phyloP scores from a whole-genome alignment of 2,797 vertebrate species.

The Sebastes oblongus region DNA sequence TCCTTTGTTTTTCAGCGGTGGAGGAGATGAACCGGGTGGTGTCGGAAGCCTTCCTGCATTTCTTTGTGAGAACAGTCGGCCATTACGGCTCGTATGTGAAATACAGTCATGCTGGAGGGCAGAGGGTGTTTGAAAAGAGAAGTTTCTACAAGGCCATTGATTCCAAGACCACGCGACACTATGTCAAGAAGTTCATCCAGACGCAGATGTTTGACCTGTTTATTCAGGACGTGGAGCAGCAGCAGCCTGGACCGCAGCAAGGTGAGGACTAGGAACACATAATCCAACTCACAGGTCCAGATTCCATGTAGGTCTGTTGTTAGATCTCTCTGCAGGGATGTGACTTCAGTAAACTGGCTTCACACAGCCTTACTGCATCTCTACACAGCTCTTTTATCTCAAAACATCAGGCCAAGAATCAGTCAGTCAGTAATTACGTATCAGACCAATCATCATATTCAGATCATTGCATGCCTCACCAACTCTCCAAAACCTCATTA shows the following conservation, averaged over 20 bases:
- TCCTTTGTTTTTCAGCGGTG: constrained; percentile 69
- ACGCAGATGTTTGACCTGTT: constrained; percentile 96
- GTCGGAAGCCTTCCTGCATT: constrained; percentile 89
- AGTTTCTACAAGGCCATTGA: constrained; percentile 87
- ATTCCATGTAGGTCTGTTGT: not conserved
- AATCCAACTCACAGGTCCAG: not conserved
- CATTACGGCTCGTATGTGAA: constrained; percentile 87
- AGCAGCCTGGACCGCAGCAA: constrained; percentile 84
- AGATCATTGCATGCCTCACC: not conserved
- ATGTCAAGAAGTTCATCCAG: constrained; percentile 91
- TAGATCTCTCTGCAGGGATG: not conserved
- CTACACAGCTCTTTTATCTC: not conserved
- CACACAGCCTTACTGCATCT: not conserved
- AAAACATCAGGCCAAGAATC: not conserved
- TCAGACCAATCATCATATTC: not conserved
- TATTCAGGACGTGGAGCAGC: constrained; percentile 92
- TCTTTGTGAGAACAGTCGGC: constrained; percentile 90
- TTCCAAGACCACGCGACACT: constrained; percentile 85
- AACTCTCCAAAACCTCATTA: not conserved
- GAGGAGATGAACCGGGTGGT: constrained; percentile 90
- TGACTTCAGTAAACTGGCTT: not conserved
- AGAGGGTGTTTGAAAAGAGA: constrained; percentile 83
- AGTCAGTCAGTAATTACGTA: not conserved
- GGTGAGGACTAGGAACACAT: constrained; percentile 71
- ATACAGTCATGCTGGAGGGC: constrained; percentile 25